phyloP scores from a whole-genome alignment of 2,888 invertebrate genomes.

The Plemyria rubiginata region DNA sequence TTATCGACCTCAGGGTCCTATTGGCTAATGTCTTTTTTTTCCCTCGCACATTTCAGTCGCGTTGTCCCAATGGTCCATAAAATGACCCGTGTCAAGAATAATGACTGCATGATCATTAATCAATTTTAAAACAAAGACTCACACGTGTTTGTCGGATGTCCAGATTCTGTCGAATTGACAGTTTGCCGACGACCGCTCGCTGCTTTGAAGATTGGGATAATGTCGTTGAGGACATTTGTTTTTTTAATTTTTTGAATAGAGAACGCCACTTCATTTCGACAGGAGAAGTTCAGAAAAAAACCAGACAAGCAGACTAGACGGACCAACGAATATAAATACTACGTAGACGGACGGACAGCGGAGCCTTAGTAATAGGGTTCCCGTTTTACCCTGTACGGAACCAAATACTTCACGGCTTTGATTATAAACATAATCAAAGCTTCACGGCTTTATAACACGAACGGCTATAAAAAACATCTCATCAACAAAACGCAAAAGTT shows the following conservation, averaged over 20 bases:
- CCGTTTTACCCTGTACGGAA: no score
- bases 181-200: constrained; percentile 11
- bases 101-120: constrained; percentile 31
- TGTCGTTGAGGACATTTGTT: neutral
- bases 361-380: no score
- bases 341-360: no score
- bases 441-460: no score
- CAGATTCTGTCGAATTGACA: constrained; percentile 16
- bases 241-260: constrained; percentile 4
- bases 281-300: neutral
- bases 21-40: constrained; percentile 6
- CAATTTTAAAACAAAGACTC: constrained; percentile 32
- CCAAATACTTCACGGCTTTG: no score
- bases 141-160: constrained; percentile 22
- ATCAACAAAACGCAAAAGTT: no score
- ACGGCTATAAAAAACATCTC: no score
- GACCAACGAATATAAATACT: no score
- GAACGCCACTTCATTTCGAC: neutral
- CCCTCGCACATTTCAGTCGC: constrained; percentile 18
- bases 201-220: constrained; percentile 5
- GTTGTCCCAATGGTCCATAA: constrained; percentile 17
- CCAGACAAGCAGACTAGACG: no score
- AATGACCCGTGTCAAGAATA: constrained; percentile 20
- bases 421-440: no score
- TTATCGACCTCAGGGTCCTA: no score